Evolutionary conservation across 1,140 invertebrate species (phyloP), one percentile per base, ranked within the genome.

Genomic region (Zaprionus lachaisei): DNA sequence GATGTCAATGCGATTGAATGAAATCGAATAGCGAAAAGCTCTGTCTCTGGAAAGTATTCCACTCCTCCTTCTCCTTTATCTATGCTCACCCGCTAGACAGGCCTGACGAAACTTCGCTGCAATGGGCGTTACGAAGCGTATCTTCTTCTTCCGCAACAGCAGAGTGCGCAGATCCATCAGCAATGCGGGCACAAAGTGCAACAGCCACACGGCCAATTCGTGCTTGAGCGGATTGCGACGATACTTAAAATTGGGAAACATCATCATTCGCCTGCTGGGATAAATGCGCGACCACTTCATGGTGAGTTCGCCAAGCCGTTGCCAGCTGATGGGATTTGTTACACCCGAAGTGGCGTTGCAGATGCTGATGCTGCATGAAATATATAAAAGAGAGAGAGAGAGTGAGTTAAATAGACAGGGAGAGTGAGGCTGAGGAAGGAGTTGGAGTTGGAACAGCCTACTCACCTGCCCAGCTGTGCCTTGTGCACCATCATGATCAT

Each of bases 261-360:
- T 97, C 91, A 97, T 95, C n/a, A 97, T 95, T 78, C 97, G 96
- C 93, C 96, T 97, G 44, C 96, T 95, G 4, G 97, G 97, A 72
- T 95, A 96, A 57, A 95, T 94, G 12, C 95, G 93, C 0, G 96
- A 95, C 92, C 96, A 95, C 85, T 96, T 95, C 51, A 95, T 94
- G 15, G 95, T 96, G 2, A 96, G 93, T 12, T 93, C 79, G 0
- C 95, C 95, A 72, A 98, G 96, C 75, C 97, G 94, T 26, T 96
- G 95, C 98, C 98, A 99, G 22, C 94, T 95, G 5, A 99, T 94
- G 1, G 96, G 96, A 91, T 98, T 98, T 20, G 96, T 94, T 5
- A 95, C 94, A 1, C 98, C 97, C 15, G 97, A 97, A 0, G 97
- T 98, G 80, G 97, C 98, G 92, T 99, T 98, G 93, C 98, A 99